Percentiles rank a stretch among this genome's conserved stretches.
Evolutionary conservation across 2,888 invertebrate genomes (phyloP).

Genomic region (Agriopis leucophaearia): DNA sequence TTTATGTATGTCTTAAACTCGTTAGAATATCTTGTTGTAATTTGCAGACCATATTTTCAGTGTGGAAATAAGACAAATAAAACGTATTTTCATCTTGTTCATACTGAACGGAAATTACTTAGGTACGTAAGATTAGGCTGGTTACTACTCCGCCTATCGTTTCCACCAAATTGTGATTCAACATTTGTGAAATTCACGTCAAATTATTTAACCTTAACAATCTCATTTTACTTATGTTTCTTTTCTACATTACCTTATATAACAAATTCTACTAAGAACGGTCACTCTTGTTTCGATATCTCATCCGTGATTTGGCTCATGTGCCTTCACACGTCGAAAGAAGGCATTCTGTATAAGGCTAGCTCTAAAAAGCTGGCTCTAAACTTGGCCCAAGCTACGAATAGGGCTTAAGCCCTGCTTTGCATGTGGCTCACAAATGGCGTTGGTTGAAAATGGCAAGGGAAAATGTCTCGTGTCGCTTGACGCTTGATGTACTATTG

Average conservation of each 20-base stretch:
- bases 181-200: too few species aligned
- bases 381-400: constrained; percentile 60
- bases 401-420: constrained; percentile 60
- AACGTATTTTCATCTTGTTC: too few species aligned
- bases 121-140: too few species aligned
- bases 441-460: constrained; percentile 67
- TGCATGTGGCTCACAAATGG: constrained; percentile 77
- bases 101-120: too few species aligned
- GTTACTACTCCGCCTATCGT: too few species aligned
- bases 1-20: too few species aligned
- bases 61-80: too few species aligned
- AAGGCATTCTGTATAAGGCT: constrained; percentile 60
- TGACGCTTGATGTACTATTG: constrained; percentile 21
- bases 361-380: constrained; percentile 22
- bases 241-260: background rate
- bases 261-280: background rate
- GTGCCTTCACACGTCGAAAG: constrained; percentile 30
- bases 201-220: background rate
- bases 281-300: constrained; percentile 1
- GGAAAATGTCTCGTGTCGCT: constrained; percentile 68
- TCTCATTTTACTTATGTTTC: background rate
- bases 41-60: too few species aligned
- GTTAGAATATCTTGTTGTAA: too few species aligned
- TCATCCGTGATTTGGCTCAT: constrained; percentile 12
- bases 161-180: too few species aligned